phyloP scores from a whole-genome alignment of 2,797 vertebrate genomes.

The Caiman crocodilus region DNA sequence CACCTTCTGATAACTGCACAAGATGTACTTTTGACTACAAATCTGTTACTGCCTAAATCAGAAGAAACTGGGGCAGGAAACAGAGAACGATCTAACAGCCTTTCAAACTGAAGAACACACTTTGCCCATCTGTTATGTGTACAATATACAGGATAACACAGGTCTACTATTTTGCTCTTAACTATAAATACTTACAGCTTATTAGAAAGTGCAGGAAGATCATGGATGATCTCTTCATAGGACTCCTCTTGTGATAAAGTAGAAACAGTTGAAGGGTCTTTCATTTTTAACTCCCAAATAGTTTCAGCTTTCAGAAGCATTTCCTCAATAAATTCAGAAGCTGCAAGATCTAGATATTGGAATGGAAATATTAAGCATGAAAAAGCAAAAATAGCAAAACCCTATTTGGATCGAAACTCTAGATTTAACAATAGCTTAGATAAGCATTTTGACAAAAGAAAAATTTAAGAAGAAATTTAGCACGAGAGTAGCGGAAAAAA shows the following conservation, averaged over 20 bases:
- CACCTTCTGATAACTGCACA: neutral
- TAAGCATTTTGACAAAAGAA: neutral
- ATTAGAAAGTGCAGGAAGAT: conserved; percentile 83
- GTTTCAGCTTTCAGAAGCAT: conserved; percentile 90
- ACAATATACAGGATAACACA: neutral
- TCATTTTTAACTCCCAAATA: conserved; percentile 86
- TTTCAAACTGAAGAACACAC: neutral
- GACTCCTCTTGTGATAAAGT: conserved; percentile 82
- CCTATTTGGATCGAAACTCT: neutral
- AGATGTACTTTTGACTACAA: neutral
- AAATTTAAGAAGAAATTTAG: neutral
- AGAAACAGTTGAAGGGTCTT: conserved; percentile 78
- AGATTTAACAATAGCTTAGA: neutral
- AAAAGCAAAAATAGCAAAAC: neutral
- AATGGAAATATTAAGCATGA: neutral
- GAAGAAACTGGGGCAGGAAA: neutral
- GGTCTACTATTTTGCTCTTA: neutral
- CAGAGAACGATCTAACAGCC: neutral
- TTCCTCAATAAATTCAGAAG: conserved; percentile 88
- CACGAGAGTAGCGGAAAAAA: neutral
- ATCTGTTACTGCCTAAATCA: neutral
- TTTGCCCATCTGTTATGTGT: neutral
- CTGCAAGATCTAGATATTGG: conserved; percentile 86
- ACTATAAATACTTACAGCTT: conserved; percentile 87
- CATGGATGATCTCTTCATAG: conserved; percentile 86